Conservation (phyloP, 2,113 vertebrate genomes). For the Poeciliopsis turrubarensis region DNA sequence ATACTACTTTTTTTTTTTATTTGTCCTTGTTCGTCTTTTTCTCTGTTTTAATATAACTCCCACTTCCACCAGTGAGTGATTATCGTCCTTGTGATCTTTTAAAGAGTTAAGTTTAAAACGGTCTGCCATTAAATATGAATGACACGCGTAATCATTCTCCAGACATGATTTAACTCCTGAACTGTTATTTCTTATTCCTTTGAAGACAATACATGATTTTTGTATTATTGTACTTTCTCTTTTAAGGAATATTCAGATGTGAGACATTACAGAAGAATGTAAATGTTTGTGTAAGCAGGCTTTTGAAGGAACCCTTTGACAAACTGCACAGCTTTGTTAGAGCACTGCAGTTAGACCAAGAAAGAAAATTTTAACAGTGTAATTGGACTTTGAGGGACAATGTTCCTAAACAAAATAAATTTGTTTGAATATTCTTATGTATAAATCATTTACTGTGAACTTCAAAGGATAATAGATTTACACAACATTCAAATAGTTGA, state of each 20-base stretch:
- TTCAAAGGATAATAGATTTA: conserved; percentile 67
- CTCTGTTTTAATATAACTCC: not conserved
- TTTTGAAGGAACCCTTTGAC: conserved; percentile 40
- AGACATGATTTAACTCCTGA: conserved; percentile 2
- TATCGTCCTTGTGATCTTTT: not conserved
- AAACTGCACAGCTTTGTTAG: conserved; percentile 16
- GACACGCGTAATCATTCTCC: not conserved
- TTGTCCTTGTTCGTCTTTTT: not conserved
- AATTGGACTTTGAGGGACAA: conserved; percentile 52
- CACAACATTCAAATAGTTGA: conserved; percentile 68
- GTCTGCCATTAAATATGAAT: conserved; percentile 1
- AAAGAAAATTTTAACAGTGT: conserved; percentile 31
- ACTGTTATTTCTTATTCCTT: not conserved
- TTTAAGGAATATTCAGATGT: conserved; percentile 50
- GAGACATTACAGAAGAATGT: conserved; percentile 61
- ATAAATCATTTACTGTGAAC: conserved; percentile 71
- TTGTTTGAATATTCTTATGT: conserved; percentile 68
- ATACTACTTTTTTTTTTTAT: not conserved
- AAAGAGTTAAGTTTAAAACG: not conserved
- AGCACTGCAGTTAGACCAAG: conserved; percentile 27
- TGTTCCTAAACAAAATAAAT: conserved; percentile 68
- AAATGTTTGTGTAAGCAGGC: conserved; percentile 57
- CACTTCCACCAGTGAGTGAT: not conserved
- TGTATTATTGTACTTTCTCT: conserved; percentile 26
- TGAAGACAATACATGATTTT: conserved; percentile 31